Percentiles rank a stretch among this genome's conserved stretches.
phyloP scores from a whole-genome alignment of 2,888 invertebrate species.

The Drosophila setosimentum region DNA sequence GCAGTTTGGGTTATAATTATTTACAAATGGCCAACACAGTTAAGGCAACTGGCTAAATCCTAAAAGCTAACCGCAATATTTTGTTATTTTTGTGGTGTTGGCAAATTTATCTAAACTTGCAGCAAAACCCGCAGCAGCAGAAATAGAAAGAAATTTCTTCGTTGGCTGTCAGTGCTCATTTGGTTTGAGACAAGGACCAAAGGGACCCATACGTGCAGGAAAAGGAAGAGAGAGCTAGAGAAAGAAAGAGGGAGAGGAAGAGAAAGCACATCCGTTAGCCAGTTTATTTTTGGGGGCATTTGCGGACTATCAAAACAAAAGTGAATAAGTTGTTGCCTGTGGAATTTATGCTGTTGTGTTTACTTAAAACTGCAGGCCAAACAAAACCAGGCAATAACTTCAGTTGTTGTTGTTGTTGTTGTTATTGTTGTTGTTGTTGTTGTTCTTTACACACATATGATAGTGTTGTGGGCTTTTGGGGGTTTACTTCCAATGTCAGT shows the following conservation, averaged over 20 bases:
- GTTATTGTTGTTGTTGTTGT: conserved; percentile 13
- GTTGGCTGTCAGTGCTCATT: conserved; percentile 76
- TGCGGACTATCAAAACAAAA: conserved; percentile 70
- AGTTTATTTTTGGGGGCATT: conserved; percentile 72
- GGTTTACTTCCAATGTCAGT: conserved; percentile 38
- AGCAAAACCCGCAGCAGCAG: conserved; percentile 35
- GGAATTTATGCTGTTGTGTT: conserved; percentile 70
- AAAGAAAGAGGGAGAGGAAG: background rate
- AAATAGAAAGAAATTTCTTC: conserved; percentile 53
- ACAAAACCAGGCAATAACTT: conserved; percentile 10
- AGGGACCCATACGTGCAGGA: conserved; percentile 35
- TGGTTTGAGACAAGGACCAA: conserved; percentile 43
- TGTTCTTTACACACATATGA: conserved; percentile 49
- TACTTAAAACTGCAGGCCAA: conserved; percentile 64
- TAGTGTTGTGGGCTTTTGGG: conserved; percentile 33
- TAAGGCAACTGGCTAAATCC: conserved; percentile 52
- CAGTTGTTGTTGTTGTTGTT: background rate
- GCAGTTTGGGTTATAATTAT: conserved; percentile 60
- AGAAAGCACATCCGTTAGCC: conserved; percentile 54
- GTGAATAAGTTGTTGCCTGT: conserved; percentile 76
- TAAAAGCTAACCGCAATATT: conserved; percentile 69
- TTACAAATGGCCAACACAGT: conserved; percentile 50
- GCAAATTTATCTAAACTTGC: conserved; percentile 67
- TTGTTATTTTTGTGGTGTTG: conserved; percentile 73
- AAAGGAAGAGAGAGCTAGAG: background rate